Conservation (phyloP, 2,888 invertebrate species). For the Galeopsomyia nigrocyanea region DNA sequence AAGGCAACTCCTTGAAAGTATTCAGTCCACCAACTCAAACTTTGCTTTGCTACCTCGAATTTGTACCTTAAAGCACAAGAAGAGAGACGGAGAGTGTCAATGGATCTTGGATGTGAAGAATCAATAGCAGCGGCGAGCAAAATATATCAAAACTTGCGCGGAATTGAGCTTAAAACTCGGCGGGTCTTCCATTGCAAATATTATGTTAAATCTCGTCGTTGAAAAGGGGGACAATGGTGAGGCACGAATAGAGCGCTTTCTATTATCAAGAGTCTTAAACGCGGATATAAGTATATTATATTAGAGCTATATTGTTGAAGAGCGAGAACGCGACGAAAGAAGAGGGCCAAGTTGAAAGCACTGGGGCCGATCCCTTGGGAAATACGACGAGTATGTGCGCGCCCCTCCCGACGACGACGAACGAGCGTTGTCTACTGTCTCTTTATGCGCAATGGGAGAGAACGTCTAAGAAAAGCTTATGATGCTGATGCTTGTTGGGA, state of each 20-base stretch:
- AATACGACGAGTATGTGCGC: slow-evolving; percentile 51
- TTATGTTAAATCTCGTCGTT: slow-evolving; percentile 66
- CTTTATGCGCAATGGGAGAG: slow-evolving; percentile 4
- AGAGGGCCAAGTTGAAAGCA: slow-evolving; percentile 1
- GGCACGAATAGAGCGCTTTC: slow-evolving; percentile 49
- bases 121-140: too few species aligned
- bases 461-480: slow-evolving; percentile 28
- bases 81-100: not conserved
- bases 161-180: not conserved
- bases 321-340: not conserved
- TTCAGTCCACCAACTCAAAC: too few species aligned
- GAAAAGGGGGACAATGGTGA: slow-evolving; percentile 62
- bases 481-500: not conserved
- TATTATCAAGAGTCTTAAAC: slow-evolving; percentile 63
- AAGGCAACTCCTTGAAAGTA: slow-evolving; percentile 1
- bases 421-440: not conserved
- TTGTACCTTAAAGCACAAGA: not conserved
- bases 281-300: slow-evolving; percentile 59
- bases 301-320: slow-evolving; percentile 61
- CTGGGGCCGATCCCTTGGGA: slow-evolving; percentile 57
- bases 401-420: not conserved
- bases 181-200: slow-evolving; percentile 67
- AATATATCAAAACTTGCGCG: too few species aligned
- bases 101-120: too few species aligned
- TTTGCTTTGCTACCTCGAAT: too few species aligned